phyloP scores from a whole-genome alignment of 2,113 vertebrate species.

The Anoplopoma fimbria region DNA sequence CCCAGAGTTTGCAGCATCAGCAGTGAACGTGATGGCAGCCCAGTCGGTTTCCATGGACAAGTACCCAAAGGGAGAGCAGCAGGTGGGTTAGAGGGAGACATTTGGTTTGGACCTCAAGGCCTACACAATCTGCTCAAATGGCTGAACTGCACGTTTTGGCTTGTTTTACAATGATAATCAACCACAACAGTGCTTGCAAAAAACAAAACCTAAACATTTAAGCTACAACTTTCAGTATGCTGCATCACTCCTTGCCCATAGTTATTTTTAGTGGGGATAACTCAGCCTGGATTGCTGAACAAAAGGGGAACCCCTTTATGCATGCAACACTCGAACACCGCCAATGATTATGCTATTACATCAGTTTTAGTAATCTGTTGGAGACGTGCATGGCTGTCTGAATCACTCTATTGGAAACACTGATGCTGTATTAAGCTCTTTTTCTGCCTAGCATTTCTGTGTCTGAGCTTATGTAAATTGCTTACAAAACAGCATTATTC shows the following conservation, averaged over 20 bases:
- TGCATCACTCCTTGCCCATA: background rate
- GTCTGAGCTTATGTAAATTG: slow-evolving; percentile 41
- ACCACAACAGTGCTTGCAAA: background rate
- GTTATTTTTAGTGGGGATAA: slow-evolving; percentile 6
- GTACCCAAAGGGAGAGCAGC: slow-evolving; percentile 80
- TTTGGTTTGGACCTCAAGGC: background rate
- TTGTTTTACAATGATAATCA: background rate
- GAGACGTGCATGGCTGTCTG: background rate
- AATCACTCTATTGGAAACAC: background rate
- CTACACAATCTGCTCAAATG: background rate
- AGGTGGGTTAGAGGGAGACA: slow-evolving; percentile 73
- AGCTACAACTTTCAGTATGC: background rate
- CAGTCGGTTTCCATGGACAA: slow-evolving; percentile 83
- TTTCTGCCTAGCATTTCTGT: slow-evolving; percentile 6
- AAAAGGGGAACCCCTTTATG: background rate
- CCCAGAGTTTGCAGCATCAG: slow-evolving; percentile 72
- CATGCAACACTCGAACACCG: slow-evolving; percentile 25
- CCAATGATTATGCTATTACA: slow-evolving; percentile 6
- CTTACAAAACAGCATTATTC: slow-evolving; percentile 50
- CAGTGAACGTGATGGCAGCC: slow-evolving; percentile 83
- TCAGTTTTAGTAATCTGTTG: slow-evolving; percentile 4
- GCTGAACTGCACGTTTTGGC: background rate
- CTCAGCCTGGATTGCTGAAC: slow-evolving; percentile 2
- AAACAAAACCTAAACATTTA: background rate
- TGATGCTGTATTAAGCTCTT: background rate